Evolutionary conservation across 2,113 vertebrate genomes (phyloP), one percentile per base, ranked within the genome.

Genomic region (Oplegnathus fasciatus): DNA sequence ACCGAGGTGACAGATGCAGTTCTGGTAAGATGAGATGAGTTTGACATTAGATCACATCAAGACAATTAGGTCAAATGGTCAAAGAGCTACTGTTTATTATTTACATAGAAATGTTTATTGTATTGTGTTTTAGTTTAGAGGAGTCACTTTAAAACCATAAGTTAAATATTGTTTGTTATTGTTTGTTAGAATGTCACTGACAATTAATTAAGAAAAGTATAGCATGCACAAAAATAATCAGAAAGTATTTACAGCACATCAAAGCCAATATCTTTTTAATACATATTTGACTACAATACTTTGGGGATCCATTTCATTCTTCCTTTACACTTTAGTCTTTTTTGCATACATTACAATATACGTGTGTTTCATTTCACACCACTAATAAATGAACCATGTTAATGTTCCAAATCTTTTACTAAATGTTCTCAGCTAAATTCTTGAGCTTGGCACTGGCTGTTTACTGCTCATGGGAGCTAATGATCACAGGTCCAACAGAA

Each of bases 401-500:
- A 55, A 37, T 78, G 30, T 50, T 58, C 17, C 17, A 69, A 28
- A 40, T 81, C 6, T 70, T 80, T 71, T 40, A 26, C 17, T 17
- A 6, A 66, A 65, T n/a, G 54, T 30, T 70, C 0, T 26, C 3
- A 17, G 18, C 11, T 3, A 67, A 34, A 30, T 62, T 37, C 14
- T 61, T 67, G 26, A 64, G 67, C 9, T 77, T 0, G 9, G 13
- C 9, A 10, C 28, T 22, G 3, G 15, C 17, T 52, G 24, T 84
- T 71, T 69, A 72, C 60, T 71, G 4, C n/a, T 62, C 11, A 15
- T 58, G 20, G 1, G 37, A 3, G 0, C 2, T 3, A 40, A 94
- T 82, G 2, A 42, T 52, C 66, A 94, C 24, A 64, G 89, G 90
- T 79, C 91, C 91, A 52, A 60, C 48, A 50, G 92, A 83, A 61